Evolutionary conservation across 2,113 vertebrate species (phyloP), one percentile per base, ranked within the genome.

Genomic region (Forbesichthys agassizii): DNA sequence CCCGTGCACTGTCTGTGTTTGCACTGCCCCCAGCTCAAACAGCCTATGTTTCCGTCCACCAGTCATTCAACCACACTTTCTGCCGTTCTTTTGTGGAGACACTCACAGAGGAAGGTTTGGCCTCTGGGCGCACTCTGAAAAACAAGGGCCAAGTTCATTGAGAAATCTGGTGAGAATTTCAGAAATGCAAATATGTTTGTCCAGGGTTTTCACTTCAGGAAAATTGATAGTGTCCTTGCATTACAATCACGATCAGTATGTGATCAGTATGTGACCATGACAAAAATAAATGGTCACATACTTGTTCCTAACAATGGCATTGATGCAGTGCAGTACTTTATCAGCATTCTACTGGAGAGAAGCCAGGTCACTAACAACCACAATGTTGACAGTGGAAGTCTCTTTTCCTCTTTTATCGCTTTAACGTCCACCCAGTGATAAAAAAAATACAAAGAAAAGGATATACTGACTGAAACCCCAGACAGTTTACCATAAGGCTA

Each of bases 1-100:
- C 83, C 84, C 78, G 54, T 86, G 86, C 76, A 60, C 85, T 85
- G 86, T 86, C 84, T 90, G 75, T 89, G 88, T 92, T 90, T 89
- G 87, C 86, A 79, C 85, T 85, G 83, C 78, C 59, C 84, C 81
- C 48, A 88, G 81, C 86, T 88, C 90, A 92, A 91, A 92, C 88
- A 92, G 71, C 66, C 10, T 11, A 54, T 46, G 60, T 87, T 91
- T 87, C 90, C 84, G 68, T 82, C 83, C 74, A 68, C 47, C 72
- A 18, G 64, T 70, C 83, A 58, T 61, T 84, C 74, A 61, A 81
- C 78, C 85, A 75, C 81, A 69, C 71, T 74, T 66, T 59, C 69
- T 75, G 68, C 78, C 74, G 64, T 3, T 81, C 85, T 80, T 86
- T 89, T 88, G 84, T 85, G 42, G 71, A 75, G 73, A 33, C 78